Evolutionary conservation across 1,140 invertebrate genomes (phyloP).

Genomic region (Polypedilum vanderplanki): DNA sequence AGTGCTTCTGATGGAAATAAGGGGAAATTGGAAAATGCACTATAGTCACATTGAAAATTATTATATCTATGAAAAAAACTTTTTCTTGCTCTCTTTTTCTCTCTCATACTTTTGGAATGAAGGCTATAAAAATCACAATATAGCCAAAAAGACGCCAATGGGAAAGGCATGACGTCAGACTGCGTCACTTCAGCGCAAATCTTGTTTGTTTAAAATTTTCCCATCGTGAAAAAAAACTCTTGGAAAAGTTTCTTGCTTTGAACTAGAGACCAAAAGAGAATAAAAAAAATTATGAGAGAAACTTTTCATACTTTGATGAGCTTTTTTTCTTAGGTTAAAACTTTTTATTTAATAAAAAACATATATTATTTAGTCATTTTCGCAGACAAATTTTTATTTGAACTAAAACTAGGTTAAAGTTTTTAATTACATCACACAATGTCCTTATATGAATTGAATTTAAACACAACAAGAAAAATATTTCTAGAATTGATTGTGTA

Average conservation of each 20-base stretch:
- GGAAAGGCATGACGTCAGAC: constrained; percentile 7
- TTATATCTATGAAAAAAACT: not conserved
- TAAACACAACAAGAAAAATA: not conserved
- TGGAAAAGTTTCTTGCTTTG: not conserved
- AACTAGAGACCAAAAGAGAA: not conserved
- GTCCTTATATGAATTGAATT: not conserved
- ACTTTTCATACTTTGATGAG: not conserved
- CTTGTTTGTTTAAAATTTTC: not conserved
- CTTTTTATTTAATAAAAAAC: no score
- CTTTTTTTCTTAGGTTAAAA: not conserved
- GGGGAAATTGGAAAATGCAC: constrained; percentile 23
- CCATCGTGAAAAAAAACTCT: not conserved
- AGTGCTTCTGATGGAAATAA: not conserved
- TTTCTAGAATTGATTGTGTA: constrained; percentile 3
- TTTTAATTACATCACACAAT: not conserved
- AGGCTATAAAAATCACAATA: constrained; percentile 7
- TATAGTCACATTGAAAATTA: not conserved
- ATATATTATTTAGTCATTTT: no score
- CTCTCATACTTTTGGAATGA: not conserved
- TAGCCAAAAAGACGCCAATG: constrained; percentile 22
- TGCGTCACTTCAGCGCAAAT: constrained; percentile 23
- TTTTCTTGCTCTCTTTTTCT: not conserved
- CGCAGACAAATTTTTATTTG: no score
- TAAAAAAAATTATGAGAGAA: not conserved
- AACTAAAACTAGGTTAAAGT: not conserved